Evolutionary conservation across 2,113 vertebrate species (phyloP).

Genomic region (rat (Rattus norvegicus)): DNA sequence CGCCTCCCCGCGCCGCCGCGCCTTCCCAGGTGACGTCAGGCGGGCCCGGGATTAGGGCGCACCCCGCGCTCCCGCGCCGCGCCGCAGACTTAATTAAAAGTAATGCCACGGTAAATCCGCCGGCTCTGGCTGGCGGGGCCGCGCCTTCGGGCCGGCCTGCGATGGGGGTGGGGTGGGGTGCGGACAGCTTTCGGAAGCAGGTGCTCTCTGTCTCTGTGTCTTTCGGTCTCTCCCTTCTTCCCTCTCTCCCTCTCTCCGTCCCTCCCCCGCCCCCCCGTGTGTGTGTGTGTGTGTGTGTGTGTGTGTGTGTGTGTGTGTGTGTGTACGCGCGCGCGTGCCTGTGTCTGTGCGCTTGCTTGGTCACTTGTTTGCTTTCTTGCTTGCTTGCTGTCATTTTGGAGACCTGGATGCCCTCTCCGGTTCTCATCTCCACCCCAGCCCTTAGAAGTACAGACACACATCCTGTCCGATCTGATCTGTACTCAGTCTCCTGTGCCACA

Average conservation of each 20-base stretch:
- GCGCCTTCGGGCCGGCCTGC: conserved; percentile 40
- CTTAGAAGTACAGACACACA: neutral
- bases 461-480: neutral
- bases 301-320: neutral
- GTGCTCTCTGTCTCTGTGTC: conserved; percentile 74
- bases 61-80: conserved; percentile 78
- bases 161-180: neutral
- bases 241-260: too few relatives aligned
- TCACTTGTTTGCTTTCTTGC: too few relatives aligned
- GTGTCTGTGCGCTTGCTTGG: neutral
- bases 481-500: accelerated
- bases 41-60: conserved; percentile 88
- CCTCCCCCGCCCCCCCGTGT: too few relatives aligned
- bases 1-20: conserved; percentile 58
- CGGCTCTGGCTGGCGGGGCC: conserved; percentile 71
- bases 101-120: conserved; percentile 85
- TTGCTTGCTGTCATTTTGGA: neutral
- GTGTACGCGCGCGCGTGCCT: too few relatives aligned
- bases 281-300: neutral
- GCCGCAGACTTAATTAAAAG: conserved; percentile 90
- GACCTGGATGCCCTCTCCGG: neutral
- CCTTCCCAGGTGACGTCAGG: conserved; percentile 88
- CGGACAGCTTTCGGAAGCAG: conserved; percentile 83
- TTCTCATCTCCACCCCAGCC: accelerated
- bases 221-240: too few relatives aligned